These are phyloP conservation scores for Myripristis murdjan DNA, from an alignment of 2,797 vertebrate species.

Conservation along the genomic window DNA sequence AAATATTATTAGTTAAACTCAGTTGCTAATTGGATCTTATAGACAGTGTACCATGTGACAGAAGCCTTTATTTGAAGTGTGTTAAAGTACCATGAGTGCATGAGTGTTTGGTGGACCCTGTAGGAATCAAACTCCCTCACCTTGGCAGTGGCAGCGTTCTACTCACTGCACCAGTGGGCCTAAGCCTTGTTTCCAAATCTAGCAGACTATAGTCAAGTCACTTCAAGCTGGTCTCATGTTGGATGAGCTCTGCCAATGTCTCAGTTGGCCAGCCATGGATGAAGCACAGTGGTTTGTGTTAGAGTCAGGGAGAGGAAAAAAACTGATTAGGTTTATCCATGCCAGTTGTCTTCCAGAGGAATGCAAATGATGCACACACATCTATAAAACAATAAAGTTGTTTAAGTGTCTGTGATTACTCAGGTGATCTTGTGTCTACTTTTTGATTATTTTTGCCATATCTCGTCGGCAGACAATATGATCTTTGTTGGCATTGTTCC, in stretches of 20 bases:
- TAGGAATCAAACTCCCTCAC: constrained; percentile 9
- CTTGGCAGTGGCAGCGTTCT: constrained; percentile 1
- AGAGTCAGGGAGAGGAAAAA: neutral
- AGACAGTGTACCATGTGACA: neutral
- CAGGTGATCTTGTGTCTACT: constrained; percentile 42
- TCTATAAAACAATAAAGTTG: constrained; percentile 65
- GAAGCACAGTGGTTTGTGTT: constrained; percentile 23
- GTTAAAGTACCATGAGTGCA: neutral
- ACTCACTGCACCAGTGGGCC: constrained; percentile 5
- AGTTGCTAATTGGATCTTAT: constrained; percentile 7
- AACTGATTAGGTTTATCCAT: constrained; percentile 29
- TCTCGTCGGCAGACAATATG: constrained; percentile 33
- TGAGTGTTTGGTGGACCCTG: neutral
- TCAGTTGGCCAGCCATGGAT: constrained; percentile 44
- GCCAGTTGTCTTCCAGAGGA: constrained; percentile 14
- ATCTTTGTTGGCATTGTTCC: constrained; percentile 38
- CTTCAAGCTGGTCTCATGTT: constrained; percentile 37
- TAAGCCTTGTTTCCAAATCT: constrained; percentile 38
- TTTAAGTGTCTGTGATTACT: constrained; percentile 40
- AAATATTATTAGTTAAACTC: neutral
- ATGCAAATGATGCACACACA: constrained; percentile 19
- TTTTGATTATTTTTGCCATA: neutral
- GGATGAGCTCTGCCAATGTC: constrained; percentile 38
- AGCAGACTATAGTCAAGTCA: constrained; percentile 29
- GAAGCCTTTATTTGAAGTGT: constrained; percentile 21